Percentiles rank a stretch among this genome's conserved stretches.
phyloP scores from a whole-genome alignment of 92 coral and sea anemone species.

The Palythoa caribaeorum region DNA sequence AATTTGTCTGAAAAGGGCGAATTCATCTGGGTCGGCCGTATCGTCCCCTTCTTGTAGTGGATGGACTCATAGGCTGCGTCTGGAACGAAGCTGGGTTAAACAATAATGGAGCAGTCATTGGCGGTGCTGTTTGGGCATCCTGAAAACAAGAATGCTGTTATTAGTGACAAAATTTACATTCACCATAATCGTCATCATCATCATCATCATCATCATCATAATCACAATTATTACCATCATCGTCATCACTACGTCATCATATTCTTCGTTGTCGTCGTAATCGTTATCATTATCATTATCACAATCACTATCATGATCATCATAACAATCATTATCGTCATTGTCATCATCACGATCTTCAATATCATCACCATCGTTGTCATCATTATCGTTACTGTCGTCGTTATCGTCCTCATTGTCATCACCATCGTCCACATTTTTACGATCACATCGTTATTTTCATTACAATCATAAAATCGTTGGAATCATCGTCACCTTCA shows the following conservation, averaged over 20 bases:
- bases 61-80: slow-evolving; percentile 41
- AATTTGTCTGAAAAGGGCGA: background rate
- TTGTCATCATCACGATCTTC: background rate
- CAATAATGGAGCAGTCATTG: slow-evolving; percentile 46
- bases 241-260: background rate
- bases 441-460: background rate
- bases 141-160: background rate
- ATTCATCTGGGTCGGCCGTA: slow-evolving; percentile 23
- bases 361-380: background rate
- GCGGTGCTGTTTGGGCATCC: slow-evolving; percentile 11
- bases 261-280: background rate
- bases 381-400: background rate
- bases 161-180: background rate
- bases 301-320: background rate
- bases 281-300: background rate
- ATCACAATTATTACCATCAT: background rate
- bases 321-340: background rate
- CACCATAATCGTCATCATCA: background rate
- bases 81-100: slow-evolving; percentile 63
- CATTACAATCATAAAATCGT: background rate
- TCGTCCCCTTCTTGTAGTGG: slow-evolving; percentile 42
- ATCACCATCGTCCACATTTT: background rate
- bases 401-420: background rate
- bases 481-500: background rate
- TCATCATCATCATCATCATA: background rate